Conservation (phyloP, 2,797 vertebrate species). For the Enteromius paludinosus region DNA sequence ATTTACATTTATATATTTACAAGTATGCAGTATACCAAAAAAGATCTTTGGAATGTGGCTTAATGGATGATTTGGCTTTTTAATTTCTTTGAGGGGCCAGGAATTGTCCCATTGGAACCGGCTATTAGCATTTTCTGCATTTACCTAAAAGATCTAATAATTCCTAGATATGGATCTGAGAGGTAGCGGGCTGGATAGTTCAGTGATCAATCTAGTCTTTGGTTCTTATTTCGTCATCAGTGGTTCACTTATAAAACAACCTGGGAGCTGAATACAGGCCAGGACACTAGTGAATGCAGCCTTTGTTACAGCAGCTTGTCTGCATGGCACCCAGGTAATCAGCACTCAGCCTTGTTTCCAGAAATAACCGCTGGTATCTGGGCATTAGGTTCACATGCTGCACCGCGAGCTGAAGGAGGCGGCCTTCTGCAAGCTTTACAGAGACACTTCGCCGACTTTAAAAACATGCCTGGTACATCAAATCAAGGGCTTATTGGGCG, state of each 20-base stretch:
- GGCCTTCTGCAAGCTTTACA: slow-evolving; percentile 26
- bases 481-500: neutral
- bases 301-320: slow-evolving; percentile 43
- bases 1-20: neutral
- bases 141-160: neutral
- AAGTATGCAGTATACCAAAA: neutral
- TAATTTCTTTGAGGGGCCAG: neutral
- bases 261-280: slow-evolving; percentile 16
- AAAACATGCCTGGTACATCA: neutral
- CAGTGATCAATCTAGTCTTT: slow-evolving; percentile 8
- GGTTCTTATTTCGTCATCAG: slow-evolving; percentile 25
- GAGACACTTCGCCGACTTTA: slow-evolving; percentile 9
- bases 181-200: neutral
- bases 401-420: neutral
- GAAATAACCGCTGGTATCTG: slow-evolving; percentile 43
- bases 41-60: neutral
- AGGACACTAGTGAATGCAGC: slow-evolving; percentile 1
- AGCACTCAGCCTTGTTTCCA: slow-evolving; percentile 49
- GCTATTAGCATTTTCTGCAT: neutral
- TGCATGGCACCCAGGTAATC: slow-evolving; percentile 40
- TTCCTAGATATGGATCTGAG: neutral
- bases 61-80: neutral
- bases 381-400: slow-evolving; percentile 33
- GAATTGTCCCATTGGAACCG: neutral
- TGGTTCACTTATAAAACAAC: slow-evolving; percentile 8